Conservation (phyloP, 2,113 vertebrate genomes). For the Malurus elegans region DNA sequence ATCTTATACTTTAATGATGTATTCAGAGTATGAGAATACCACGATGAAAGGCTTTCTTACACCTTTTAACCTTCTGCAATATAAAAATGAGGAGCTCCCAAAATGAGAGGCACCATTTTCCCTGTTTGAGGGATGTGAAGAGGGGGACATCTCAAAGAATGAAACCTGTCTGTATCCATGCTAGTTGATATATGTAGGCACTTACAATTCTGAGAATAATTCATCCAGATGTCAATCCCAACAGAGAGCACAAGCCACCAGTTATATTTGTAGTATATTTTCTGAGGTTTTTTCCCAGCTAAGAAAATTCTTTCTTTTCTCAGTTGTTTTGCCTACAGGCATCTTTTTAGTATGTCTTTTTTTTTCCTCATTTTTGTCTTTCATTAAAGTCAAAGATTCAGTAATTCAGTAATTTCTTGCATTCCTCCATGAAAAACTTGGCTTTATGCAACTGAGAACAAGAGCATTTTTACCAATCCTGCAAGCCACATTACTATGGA, state of each 20-base stretch:
- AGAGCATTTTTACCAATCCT: neutral
- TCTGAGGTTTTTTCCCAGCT: neutral
- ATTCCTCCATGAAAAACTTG: neutral
- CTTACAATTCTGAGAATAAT: neutral
- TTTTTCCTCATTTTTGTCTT: neutral
- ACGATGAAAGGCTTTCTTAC: neutral
- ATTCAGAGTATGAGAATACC: neutral
- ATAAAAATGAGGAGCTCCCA: neutral
- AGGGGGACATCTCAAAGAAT: neutral
- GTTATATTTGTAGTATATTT: neutral
- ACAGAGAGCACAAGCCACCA: neutral
- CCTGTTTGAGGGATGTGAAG: rapidly evolving
- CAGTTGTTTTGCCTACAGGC: neutral
- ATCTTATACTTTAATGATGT: neutral
- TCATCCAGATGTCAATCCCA: neutral
- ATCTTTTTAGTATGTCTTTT: neutral
- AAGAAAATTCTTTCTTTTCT: neutral
- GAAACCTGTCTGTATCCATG: neutral
- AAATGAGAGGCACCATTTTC: neutral
- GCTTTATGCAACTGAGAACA: neutral
- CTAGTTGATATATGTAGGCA: neutral
- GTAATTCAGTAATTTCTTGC: neutral
- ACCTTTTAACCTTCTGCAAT: neutral
- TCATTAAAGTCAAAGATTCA: neutral
- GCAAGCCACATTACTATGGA: neutral